Base-by-base conservation (phyloP, 2,797 vertebrate genomes). In the Catamblyrhynchus diadema region DNA sequence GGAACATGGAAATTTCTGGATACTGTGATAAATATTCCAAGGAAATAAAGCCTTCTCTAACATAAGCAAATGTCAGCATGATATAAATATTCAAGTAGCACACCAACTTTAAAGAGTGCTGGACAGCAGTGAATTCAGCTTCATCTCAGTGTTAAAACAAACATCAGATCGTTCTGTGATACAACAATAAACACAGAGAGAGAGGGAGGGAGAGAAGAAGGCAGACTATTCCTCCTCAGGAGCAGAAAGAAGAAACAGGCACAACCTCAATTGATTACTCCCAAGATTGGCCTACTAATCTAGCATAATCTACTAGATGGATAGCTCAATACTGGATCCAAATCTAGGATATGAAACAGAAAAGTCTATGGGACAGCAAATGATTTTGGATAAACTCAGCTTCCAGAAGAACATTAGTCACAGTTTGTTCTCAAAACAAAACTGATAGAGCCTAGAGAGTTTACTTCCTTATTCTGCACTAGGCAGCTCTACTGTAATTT, bases 111-210 rank as follows among this genome's bases (percentile, higher is more conserved):
- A 93, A 90, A 79, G 35, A 89, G 53, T 54, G 47, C 66, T 86
- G 71, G 73, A 81, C 72, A 90, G 86, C 88, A 94, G 78, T 72
- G 88, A 94, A 87, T 93, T 94, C 74, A 79, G 88, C 78, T 94
- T 96, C 95, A 95, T 93, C 92, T 95, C 90, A 74, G 41, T 73
- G 54, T 90, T 96, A 95, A 97, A 96, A 96, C 66, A 94, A 96
- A 96, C 88, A 93, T 86, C 71, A 88, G 82, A 73, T 95, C 48
- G 8, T 95, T 95, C 78, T 72, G 88, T 65, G 57, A 81, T 93
- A 90, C 48, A 94, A 92, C 74, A 95, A 89, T 89, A 95, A 96
- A 95, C 79, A 94, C 56, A 85, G 41, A 41, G 28, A 35, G n/a
- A 44, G n/a, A 12, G 37, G 13, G 57, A 41, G 24, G 5, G 27